Base-by-base conservation (phyloP, 2,888 invertebrate species). In the Agrotis puta region DNA sequence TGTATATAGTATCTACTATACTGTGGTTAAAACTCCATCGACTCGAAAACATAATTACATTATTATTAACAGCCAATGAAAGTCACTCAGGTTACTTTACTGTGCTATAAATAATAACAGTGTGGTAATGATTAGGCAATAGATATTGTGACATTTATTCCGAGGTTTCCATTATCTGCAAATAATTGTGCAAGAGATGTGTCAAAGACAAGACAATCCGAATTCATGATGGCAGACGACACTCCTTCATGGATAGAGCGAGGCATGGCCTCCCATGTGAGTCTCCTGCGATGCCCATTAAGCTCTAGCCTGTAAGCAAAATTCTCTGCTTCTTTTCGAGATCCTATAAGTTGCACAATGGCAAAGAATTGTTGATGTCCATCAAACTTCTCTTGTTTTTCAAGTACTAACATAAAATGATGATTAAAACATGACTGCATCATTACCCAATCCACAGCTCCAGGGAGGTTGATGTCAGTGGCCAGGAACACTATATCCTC, bases 391-490 rank as follows among this genome's bases (percentile, higher is more conserved):
- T 99, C 99, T 94, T 99, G 99, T 92, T 99, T 99, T 92, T 99
- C 99, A 64, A 99, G 97, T 48, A 99, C 99, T 83, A 99, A 97
- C 99, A 99, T 99, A 91, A 99, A 99, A 94, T 99, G 99, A 92
- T 99, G 99, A 70, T 99, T 99, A 93, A 99, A 99, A 94, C 99
- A 99, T 43, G 99, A 99, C 95, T 99, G 99, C 99, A 99, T 99
- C 99, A 99, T 99, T 5, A 99, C 99, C 99, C 99, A 99, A 94
- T 99, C 99, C 14, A 99, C 99, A 47, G 99, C 99, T 73, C 99
- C 99, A 11, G 99, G 99, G 83, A 99, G 97, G 96, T 99, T 99
- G 77, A 99, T 99, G 94, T 99, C 99, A 51, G 99, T 99, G 2
- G 99, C 99, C 87, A 99, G 96, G 94, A 99, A 99, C 64, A 99